Percentiles rank a stretch among this genome's conserved stretches.
phyloP scores from a whole-genome alignment of 2,113 vertebrate species.

The Corythaeola cristata region DNA sequence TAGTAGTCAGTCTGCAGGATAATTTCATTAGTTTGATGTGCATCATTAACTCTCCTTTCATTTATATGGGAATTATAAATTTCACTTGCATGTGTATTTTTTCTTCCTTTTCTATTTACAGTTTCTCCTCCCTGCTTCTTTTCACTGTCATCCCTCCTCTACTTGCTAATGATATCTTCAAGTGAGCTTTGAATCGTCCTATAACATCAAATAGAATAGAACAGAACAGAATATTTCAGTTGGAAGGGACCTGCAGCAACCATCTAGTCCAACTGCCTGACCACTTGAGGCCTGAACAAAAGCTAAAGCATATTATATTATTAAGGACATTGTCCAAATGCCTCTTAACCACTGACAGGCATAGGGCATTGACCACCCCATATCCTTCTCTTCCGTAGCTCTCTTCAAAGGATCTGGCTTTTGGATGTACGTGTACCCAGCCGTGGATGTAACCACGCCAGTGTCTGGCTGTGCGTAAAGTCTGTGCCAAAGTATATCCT shows the following conservation, averaged over 20 bases:
- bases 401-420: background rate
- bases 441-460: no score
- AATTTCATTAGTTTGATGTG: conserved; percentile 13
- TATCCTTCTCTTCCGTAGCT: background rate
- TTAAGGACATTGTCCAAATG: background rate
- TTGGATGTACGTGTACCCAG: background rate
- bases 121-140: background rate
- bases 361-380: no score
- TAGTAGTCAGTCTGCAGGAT: background rate
- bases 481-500: background rate
- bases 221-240: background rate
- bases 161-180: background rate
- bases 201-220: background rate
- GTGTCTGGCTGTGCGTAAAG: background rate
- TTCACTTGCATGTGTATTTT: background rate
- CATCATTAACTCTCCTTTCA: background rate
- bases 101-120: background rate
- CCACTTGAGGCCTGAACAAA: background rate
- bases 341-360: background rate
- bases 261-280: background rate
- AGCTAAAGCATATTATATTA: background rate
- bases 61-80: background rate
- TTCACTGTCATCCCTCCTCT: background rate
- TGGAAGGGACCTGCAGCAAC: background rate
- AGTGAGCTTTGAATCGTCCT: background rate